phyloP scores from a whole-genome alignment of 2,888 invertebrate species.

The Pterostichus madidus region DNA sequence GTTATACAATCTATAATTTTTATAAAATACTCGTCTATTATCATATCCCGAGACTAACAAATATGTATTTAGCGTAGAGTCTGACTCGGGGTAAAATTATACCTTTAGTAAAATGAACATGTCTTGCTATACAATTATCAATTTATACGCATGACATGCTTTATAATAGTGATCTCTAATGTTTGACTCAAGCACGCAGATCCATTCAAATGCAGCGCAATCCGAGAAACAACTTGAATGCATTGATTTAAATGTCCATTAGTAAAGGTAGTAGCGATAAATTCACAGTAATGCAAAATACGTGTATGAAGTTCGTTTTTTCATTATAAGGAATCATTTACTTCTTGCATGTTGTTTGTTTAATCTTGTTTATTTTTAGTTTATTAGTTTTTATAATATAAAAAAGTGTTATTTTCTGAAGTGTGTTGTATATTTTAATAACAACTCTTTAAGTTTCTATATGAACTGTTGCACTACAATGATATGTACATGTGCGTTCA shows the following conservation, averaged over 20 bases:
- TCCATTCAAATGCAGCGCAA: conserved; percentile 7
- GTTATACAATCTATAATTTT: conserved; percentile 22
- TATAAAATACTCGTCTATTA: conserved; percentile 28
- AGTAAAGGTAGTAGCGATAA: neutral
- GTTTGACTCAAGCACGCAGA: neutral
- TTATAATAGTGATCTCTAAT: conserved; percentile 40
- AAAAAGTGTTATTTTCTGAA: too few species aligned
- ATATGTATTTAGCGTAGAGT: conserved; percentile 26
- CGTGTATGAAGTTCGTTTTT: neutral
- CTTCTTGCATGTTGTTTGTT: neutral
- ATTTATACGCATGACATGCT: conserved; percentile 55
- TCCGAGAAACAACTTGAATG: neutral
- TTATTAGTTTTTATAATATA: too few species aligned
- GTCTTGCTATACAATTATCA: conserved; percentile 36
- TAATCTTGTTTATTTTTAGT: too few species aligned
- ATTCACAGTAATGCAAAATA: neutral
- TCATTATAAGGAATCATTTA: neutral
- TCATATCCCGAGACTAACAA: conserved; percentile 14
- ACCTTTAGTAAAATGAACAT: conserved; percentile 16
- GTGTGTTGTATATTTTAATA: too few species aligned
- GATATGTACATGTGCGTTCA: too few species aligned
- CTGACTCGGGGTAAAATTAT: conserved; percentile 25
- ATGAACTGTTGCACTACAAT: too few species aligned
- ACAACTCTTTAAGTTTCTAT: too few species aligned
- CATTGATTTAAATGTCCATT: neutral